Evolutionary conservation across 2,888 invertebrate genomes (phyloP), one percentile per base, ranked within the genome.

Genomic region (Bombylius major): DNA sequence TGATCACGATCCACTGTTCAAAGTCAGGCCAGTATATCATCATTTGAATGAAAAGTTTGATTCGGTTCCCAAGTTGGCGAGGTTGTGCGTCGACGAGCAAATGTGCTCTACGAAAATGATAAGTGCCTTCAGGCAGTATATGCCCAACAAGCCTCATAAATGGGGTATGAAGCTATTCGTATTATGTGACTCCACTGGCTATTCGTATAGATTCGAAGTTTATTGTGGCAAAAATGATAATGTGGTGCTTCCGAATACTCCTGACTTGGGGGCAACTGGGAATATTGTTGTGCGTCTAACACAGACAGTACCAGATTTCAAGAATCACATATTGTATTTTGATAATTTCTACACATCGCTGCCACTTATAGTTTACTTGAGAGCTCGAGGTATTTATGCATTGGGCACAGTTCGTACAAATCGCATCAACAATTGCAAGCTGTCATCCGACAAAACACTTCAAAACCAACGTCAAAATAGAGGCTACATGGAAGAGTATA

Each of bases 381-480:
- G 54, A 11, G 54, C 54, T 12, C 49, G 56, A 53, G 56, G 36
- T 36, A 36, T 36, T 36, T 36, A 36, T 36, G 36, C 36, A 36
- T 36, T 60, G 11, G 60, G 58, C n/a, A 60, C 61, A 12, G 57
- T 61, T 14, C 50, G 60, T 50, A 52, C 49, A 7, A 56, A 62
- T 47, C 56, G 59, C 36, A 53, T 63, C 52, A 55, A 52, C 4
- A 58, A 60, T 47, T 56, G 60, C 58, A 53, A 58, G 33, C 51
- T 58, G 31, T 55, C 56, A 45, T n/a, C 23, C 13, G 52, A 52
- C 33, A 52, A 54, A 39, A 44, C 8, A 34, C 36, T 11, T 33
- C 47, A 50, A 51, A n/a, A n/a, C 36, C 36, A 36, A 36, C 47
- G 46, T 13, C 31, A 39, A 9, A 51, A 45, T 54, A 34, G 57